Evolutionary conservation across 2,113 vertebrate species (phyloP).

Genomic region (Oxyura jamaicensis): DNA sequence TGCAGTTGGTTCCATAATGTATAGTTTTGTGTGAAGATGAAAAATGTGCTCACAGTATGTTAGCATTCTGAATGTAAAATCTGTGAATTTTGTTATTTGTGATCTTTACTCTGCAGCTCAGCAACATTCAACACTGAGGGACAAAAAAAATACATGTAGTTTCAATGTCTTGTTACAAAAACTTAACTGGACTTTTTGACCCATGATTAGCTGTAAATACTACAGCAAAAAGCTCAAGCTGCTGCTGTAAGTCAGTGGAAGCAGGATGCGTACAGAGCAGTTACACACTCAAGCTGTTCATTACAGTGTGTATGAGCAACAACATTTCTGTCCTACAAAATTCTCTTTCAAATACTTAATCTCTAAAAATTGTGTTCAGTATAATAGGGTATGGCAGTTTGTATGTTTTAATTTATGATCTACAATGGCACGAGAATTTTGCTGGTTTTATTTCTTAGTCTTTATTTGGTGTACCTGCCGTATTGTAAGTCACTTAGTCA

Average conservation of each 20-base stretch:
- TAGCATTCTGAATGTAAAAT: conserved; percentile 11
- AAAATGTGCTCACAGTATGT: background rate
- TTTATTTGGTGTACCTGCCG: background rate
- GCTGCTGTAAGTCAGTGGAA: background rate
- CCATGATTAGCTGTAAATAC: background rate
- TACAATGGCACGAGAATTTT: background rate
- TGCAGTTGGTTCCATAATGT: background rate
- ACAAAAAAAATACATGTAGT: background rate
- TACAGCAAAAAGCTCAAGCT: background rate
- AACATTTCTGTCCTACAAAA: background rate
- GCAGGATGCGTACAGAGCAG: background rate
- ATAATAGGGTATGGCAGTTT: background rate
- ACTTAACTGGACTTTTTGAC: background rate
- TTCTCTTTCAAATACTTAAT: background rate
- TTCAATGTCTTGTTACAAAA: background rate
- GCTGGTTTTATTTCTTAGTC: background rate
- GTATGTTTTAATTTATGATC: background rate
- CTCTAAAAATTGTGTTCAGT: background rate
- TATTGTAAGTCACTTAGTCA: background rate
- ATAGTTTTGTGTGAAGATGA: background rate
- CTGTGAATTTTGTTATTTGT: background rate
- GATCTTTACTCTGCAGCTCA: conserved; percentile 7
- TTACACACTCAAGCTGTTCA: background rate
- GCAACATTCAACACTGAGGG: background rate
- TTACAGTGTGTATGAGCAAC: background rate